Conservation (phyloP, 2,888 invertebrate species). For the Dryococelus australis region DNA sequence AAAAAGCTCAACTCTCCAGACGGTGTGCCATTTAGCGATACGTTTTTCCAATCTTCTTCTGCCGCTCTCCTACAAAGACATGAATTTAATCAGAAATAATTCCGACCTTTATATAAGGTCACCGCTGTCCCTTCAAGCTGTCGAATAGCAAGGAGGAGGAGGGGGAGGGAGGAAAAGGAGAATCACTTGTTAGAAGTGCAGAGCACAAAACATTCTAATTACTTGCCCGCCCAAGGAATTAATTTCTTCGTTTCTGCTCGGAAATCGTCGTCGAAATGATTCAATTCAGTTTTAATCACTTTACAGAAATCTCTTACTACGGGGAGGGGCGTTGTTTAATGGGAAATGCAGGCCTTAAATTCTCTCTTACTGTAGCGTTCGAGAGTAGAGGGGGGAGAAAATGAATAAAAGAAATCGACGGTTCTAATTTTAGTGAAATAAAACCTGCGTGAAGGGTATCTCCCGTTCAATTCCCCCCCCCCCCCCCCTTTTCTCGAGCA, state of each 20-base stretch:
- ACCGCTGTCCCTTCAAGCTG: neutral
- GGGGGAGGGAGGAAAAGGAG: too few species aligned
- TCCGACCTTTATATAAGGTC: neutral
- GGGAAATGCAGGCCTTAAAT: too few species aligned
- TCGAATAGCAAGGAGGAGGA: too few species aligned
- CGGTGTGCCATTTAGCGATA: neutral
- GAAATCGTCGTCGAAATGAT: neutral
- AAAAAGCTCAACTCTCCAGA: too few species aligned
- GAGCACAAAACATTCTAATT: neutral
- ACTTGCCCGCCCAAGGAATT: neutral
- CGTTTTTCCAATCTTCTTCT: neutral
- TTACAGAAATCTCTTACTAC: neutral
- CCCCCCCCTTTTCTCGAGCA: too few species aligned
- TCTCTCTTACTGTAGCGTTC: too few species aligned
- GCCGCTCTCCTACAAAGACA: neutral
- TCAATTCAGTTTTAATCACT: neutral
- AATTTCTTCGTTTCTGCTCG: neutral
- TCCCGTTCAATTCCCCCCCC: neutral
- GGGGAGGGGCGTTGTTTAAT: too few species aligned
- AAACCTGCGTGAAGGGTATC: too few species aligned
- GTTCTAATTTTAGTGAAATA: neutral
- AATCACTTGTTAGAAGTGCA: too few species aligned
- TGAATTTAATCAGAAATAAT: neutral
- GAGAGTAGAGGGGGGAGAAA: too few species aligned
- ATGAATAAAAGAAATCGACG: neutral